phyloP scores from a whole-genome alignment of 1,140 invertebrate genomes.

The Neodiprion virginianus region DNA sequence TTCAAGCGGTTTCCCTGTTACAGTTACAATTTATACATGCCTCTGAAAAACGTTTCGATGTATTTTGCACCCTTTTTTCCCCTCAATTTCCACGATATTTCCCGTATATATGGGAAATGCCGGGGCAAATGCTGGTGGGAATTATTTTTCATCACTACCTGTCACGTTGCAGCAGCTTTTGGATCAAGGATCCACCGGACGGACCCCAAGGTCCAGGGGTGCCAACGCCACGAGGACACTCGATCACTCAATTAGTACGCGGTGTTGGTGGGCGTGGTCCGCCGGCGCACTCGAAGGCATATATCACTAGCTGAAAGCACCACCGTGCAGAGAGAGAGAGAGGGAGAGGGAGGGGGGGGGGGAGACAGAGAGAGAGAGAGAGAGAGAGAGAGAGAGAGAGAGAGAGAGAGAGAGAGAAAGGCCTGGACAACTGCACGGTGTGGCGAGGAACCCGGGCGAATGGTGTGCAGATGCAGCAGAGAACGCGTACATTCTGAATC shows the following conservation, averaged over 20 bases:
- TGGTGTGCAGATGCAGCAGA: conserved; percentile 16
- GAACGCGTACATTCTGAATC: conserved; percentile 33
- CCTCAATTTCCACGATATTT: too few species aligned
- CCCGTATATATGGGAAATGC: too few species aligned
- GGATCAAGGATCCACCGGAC: background rate
- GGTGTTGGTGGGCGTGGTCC: conserved; percentile 57
- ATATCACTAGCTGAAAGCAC: conserved; percentile 45
- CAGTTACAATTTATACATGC: too few species aligned
- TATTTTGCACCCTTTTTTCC: too few species aligned
- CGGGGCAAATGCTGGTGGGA: background rate
- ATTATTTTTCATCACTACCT: background rate
- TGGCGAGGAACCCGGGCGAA: background rate
- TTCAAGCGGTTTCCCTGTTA: too few species aligned
- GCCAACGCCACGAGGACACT: conserved; percentile 52
- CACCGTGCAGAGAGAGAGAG: background rate
- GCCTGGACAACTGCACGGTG: background rate
- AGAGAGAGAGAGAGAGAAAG: background rate
- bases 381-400: background rate
- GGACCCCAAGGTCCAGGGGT: conserved; percentile 30
- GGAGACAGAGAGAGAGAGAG: background rate
- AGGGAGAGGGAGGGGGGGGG: background rate
- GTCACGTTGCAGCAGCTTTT: background rate
- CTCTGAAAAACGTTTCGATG: too few species aligned
- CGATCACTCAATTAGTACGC: conserved; percentile 58
- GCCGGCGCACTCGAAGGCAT: conserved; percentile 51